phyloP scores from a whole-genome alignment of 2,113 vertebrate genomes.

The Carlito syrichta region DNA sequence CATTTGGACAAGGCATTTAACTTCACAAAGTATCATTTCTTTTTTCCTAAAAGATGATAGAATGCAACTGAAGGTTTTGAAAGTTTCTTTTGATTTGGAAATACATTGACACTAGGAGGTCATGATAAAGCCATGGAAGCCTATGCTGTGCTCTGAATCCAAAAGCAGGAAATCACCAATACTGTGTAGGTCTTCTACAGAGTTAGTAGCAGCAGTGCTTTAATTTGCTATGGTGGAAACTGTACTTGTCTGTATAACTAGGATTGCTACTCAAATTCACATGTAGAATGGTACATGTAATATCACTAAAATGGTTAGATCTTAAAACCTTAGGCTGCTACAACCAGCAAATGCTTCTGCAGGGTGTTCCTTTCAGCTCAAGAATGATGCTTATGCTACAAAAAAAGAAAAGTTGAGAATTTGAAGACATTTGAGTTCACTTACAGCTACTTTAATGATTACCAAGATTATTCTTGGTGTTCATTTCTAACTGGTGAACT shows the following conservation, averaged over 20 bases:
- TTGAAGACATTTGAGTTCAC: background rate
- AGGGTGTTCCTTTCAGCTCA: background rate
- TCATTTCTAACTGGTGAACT: background rate
- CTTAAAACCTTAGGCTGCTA: background rate
- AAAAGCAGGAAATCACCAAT: background rate
- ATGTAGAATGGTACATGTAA: background rate
- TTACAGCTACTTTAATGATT: background rate
- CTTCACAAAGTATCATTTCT: background rate
- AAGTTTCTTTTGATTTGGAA: background rate
- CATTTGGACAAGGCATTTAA: background rate
- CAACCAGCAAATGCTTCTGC: background rate
- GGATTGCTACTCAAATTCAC: background rate
- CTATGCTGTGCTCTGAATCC: background rate
- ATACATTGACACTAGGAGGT: no score
- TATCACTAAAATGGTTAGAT: background rate
- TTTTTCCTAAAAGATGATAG: background rate
- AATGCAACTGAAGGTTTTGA: background rate
- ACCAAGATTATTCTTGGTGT: background rate
- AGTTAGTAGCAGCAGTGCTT: background rate
- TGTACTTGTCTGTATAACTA: background rate
- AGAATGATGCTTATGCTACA: background rate
- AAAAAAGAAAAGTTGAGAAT: background rate
- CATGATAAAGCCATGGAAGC: background rate
- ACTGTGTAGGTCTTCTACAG: background rate
- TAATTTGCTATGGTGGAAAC: background rate